Evolutionary conservation across 1,140 invertebrate species (phyloP).

Genomic region (Episyrphus balteatus): DNA sequence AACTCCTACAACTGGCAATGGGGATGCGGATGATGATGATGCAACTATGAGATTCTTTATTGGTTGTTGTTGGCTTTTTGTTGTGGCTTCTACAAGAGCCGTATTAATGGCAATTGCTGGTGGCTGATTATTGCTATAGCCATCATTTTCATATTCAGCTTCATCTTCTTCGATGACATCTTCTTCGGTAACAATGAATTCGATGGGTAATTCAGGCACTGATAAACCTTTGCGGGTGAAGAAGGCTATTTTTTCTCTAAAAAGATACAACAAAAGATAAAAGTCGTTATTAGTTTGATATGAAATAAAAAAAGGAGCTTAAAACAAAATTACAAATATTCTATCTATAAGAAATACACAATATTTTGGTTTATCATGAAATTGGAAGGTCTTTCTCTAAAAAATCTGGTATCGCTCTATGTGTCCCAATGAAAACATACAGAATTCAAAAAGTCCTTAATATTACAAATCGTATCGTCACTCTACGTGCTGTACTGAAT

Average conservation of each 20-base stretch:
- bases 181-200: constrained; percentile 36
- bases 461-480: too few relatives aligned
- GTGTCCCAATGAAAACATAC: too few relatives aligned
- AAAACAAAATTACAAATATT: constrained; percentile 3
- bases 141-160: constrained; percentile 23
- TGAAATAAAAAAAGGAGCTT: constrained; percentile 10
- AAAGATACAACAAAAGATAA: constrained; percentile 14
- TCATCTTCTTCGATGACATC: constrained; percentile 28
- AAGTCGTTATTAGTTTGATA: constrained; percentile 4
- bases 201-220: constrained; percentile 63
- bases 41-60: constrained; percentile 36
- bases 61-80: constrained; percentile 25
- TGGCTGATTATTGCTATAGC: constrained; percentile 28
- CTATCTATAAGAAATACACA: not conserved
- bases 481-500: too few relatives aligned
- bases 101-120: constrained; percentile 33
- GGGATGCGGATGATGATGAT: constrained; percentile 20
- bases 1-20: not conserved
- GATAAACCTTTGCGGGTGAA: constrained; percentile 71
- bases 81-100: constrained; percentile 16
- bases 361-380: too few relatives aligned
- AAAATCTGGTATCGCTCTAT: too few relatives aligned
- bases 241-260: constrained; percentile 91
- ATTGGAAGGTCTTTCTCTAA: too few relatives aligned
- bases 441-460: too few relatives aligned